Percentiles rank a stretch among this genome's conserved stretches.
Conservation (phyloP, 2,888 invertebrate species). For the Xestobium rufovillosum region DNA sequence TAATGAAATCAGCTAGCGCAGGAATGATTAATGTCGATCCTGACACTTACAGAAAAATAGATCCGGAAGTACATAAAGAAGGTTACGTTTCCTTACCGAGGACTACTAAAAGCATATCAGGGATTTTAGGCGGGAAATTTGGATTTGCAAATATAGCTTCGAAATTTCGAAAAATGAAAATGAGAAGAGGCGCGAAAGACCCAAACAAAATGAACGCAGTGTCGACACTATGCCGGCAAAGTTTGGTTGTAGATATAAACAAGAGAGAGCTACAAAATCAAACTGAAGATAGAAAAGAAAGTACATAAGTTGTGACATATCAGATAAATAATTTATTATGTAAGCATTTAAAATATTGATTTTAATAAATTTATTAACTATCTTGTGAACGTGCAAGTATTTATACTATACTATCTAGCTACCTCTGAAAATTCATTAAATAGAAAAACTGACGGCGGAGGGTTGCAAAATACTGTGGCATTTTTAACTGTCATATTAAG, state of each 20-base stretch:
- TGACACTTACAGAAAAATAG: slow-evolving; percentile 53
- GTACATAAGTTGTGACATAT: too few relatives aligned
- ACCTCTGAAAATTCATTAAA: too few relatives aligned
- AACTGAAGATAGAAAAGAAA: too few relatives aligned
- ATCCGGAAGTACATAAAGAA: slow-evolving; percentile 39
- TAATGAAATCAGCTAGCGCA: slow-evolving; percentile 68
- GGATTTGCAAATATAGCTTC: slow-evolving; percentile 52
- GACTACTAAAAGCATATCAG: slow-evolving; percentile 30
- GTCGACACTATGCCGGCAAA: slow-evolving; percentile 66
- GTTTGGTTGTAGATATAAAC: slow-evolving; percentile 58
- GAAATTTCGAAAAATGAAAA: slow-evolving; percentile 52
- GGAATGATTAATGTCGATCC: slow-evolving; percentile 69
- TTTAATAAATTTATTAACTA: too few relatives aligned
- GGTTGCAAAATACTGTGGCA: too few relatives aligned
- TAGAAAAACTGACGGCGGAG: too few relatives aligned
- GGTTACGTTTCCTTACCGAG: slow-evolving; percentile 50
- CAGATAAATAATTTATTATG: too few relatives aligned
- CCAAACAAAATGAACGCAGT: slow-evolving; percentile 51
- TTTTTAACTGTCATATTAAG: too few relatives aligned
- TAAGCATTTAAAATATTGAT: too few relatives aligned
- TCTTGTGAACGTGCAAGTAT: too few relatives aligned
- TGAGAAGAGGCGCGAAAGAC: slow-evolving; percentile 39
- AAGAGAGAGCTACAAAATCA: too few relatives aligned
- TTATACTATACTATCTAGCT: too few relatives aligned
- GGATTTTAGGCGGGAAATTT: slow-evolving; percentile 40